Evolutionary conservation across 1,140 invertebrate genomes (phyloP), one percentile per base, ranked within the genome.

Genomic region (Acromyrmex charruanus): DNA sequence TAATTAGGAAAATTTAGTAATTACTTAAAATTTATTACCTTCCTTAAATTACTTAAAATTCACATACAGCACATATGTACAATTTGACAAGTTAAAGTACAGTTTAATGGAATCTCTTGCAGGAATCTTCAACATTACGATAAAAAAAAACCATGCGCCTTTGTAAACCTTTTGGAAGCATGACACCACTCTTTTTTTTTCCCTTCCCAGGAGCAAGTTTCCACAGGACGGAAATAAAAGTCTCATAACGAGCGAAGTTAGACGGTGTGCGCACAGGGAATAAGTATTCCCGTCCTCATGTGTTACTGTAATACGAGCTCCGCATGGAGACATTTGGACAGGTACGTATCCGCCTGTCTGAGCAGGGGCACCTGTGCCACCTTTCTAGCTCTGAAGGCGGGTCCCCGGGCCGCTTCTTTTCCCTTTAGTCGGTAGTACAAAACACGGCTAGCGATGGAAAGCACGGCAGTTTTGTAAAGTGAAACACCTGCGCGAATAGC

Each of bases 231-330:
- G 82, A 79, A 86, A 77, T 79, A 79, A 86, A 69, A 79, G 63
- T 79, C 84, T 88, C 82, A 86, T 88, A 86, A 88, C 82, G 58
- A 69, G 74, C 39, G 49, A 86, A 79, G 87, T 86, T 69, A 69
- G 66, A 77, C 87, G 59, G 51, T 63, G 81, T 25, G 58, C 55
- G 31, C 69, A 68, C 39, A n/a, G 75, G 75, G 66, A 77, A 79
- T 85, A 86, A 88, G 87, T 72, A 75, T 86, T 77, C 72, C 63
- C 82, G 44, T 55, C 63, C 82, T 85, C 82, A 85, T 84, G 75
- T 66, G 74, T 85, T 77, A 77, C 61, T 61, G 75, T 84, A 84
- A 84, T 84, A 84, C 80, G 80, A 84, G 80, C 80, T 79, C 74
- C 72, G 74, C 75, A 55, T 66, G 63, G 63, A 87, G 86, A 87